These are phyloP conservation scores for Planococcus citri DNA, from an alignment of 1,140 invertebrate genomes.

Conservation along the genomic window DNA sequence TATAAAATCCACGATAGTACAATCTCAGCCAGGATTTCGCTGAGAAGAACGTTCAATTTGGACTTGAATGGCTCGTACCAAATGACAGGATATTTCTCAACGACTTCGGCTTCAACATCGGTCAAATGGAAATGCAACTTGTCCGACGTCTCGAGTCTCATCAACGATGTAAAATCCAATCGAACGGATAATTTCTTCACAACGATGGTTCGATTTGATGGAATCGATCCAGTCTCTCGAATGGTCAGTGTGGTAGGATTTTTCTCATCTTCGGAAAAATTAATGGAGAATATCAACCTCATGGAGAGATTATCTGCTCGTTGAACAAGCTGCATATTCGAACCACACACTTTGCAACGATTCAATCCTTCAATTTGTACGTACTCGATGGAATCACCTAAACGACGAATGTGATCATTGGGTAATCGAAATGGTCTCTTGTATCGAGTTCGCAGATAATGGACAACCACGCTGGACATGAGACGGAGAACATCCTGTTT, in stretches of 20 bases:
- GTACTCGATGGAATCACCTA: not conserved
- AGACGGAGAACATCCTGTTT: not conserved
- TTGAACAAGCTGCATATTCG: not conserved
- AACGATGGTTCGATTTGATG: not conserved
- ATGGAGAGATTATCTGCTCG: not conserved
- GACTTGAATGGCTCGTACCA: not conserved
- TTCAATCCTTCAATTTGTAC: not conserved
- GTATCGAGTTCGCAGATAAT: not conserved
- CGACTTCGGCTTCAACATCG: not conserved
- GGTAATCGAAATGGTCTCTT: not conserved
- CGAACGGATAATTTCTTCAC: not conserved
- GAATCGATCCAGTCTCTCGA: not conserved
- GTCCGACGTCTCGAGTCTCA: not conserved
- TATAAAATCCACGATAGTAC: not conserved
- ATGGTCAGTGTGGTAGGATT: not conserved
- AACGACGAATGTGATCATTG: no score
- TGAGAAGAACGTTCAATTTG: not conserved
- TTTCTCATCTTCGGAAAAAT: not conserved
- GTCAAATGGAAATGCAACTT: not conserved
- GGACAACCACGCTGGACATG: not conserved
- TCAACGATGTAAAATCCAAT: not conserved
- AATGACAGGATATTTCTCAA: not conserved
- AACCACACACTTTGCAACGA: not conserved
- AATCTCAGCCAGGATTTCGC: not conserved
- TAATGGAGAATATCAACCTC: not conserved